Conservation (phyloP, 1,140 invertebrate species). For the Drosophila kanapiae region DNA sequence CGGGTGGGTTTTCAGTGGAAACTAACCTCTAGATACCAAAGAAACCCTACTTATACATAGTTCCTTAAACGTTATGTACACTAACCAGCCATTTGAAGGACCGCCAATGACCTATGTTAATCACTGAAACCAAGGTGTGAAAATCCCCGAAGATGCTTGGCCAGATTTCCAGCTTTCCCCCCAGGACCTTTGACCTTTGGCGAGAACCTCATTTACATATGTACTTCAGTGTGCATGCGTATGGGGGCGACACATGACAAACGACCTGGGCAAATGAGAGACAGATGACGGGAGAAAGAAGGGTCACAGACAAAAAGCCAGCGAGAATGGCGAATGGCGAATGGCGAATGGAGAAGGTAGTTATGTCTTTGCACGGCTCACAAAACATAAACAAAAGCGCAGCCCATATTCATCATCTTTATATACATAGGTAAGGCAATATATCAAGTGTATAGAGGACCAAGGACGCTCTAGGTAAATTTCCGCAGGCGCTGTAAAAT, state of each 20-base stretch:
- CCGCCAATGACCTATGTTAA: background rate
- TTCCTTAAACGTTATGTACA: background rate
- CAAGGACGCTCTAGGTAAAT: constrained; percentile 48
- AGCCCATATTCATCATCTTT: constrained; percentile 24
- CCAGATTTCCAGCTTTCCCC: background rate
- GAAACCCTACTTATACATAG: too few relatives aligned
- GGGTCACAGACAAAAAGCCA: constrained; percentile 5
- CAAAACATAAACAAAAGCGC: constrained; percentile 56
- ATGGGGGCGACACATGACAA: constrained; percentile 29
- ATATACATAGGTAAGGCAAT: constrained; percentile 22
- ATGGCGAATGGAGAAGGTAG: constrained; percentile 23
- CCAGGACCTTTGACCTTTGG: constrained; percentile 37
- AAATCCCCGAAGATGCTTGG: background rate
- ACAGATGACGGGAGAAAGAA: constrained; percentile 10
- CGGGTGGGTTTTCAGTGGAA: too few relatives aligned
- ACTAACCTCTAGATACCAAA: too few relatives aligned
- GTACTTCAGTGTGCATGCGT: background rate
- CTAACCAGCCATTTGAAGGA: background rate
- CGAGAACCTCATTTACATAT: constrained; percentile 40
- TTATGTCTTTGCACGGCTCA: constrained; percentile 21
- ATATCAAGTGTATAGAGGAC: constrained; percentile 28
- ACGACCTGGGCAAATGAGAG: constrained; percentile 33
- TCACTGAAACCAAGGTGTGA: background rate
- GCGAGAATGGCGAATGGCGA: background rate
- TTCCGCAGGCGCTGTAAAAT: constrained; percentile 53